Evolutionary conservation across 2,113 vertebrate genomes (phyloP).

Genomic region (Dolichallabes microphthalmus): DNA sequence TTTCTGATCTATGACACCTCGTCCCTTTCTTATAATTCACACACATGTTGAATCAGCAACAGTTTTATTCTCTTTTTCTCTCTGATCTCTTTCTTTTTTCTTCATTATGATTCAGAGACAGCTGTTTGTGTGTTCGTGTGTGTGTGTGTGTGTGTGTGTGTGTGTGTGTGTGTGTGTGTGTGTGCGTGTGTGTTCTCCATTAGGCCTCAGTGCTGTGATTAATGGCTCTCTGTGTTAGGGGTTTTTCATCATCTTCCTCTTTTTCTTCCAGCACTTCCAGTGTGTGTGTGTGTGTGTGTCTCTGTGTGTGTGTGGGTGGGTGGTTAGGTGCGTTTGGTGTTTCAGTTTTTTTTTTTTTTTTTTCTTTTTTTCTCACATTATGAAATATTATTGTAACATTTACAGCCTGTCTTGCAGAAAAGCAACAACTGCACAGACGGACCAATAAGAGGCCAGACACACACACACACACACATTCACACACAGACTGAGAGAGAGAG

Average conservation of each 20-base stretch:
- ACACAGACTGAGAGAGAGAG: not conserved
- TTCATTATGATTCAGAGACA: constrained; percentile 19
- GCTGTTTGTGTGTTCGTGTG: constrained; percentile 1
- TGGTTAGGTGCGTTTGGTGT: not conserved
- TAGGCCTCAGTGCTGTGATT: constrained; percentile 21
- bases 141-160: not conserved
- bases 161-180: constrained; percentile 9
- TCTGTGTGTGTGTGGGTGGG: not conserved
- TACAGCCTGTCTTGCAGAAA: not conserved
- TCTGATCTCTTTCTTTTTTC: not conserved
- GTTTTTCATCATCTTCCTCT: constrained; percentile 33
- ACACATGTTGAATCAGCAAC: constrained; percentile 23
- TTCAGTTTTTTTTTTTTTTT: not conserved
- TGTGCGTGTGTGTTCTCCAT: constrained; percentile 3
- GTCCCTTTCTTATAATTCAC: not conserved
- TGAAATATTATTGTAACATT: constrained; percentile 12
- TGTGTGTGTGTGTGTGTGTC: not conserved
- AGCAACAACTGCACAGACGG: not conserved
- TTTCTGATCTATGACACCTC: not conserved
- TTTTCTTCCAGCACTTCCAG: not conserved
- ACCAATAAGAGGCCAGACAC: not conserved
- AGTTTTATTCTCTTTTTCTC: not conserved
- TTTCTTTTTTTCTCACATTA: not conserved
- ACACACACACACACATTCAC: not conserved
- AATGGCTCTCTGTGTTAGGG: constrained; percentile 23